phyloP scores from a whole-genome alignment of 2,113 vertebrate genomes.

The Muscicapa adusta region DNA sequence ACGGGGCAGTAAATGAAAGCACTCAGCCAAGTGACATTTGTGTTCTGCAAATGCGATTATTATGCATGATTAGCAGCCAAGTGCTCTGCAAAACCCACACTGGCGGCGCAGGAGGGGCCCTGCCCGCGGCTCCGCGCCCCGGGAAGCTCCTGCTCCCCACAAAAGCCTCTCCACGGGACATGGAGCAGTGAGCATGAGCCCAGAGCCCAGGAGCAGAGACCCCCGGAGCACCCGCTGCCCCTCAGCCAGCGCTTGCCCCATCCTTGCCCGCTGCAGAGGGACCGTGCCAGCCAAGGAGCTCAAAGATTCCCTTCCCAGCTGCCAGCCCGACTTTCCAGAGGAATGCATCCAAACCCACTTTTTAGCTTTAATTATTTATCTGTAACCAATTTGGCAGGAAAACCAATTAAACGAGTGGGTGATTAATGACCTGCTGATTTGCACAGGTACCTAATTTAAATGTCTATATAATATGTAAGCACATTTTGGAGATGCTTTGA shows the following conservation, averaged over 20 bases:
- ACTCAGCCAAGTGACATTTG: conserved; percentile 70
- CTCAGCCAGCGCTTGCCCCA: accelerated
- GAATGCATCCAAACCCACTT: conserved; percentile 61
- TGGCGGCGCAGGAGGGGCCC: not conserved
- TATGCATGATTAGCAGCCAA: conserved; percentile 72
- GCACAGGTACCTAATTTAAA: conserved; percentile 70
- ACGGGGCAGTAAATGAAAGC: conserved; percentile 68
- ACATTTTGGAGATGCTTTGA: conserved; percentile 31
- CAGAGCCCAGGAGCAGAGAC: not conserved
- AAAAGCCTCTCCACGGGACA: not conserved
- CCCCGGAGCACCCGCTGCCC: not conserved
- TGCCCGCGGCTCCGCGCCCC: not conserved
- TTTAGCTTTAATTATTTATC: conserved; percentile 73
- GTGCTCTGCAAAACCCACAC: conserved; percentile 57
- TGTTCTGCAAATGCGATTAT: conserved; percentile 69
- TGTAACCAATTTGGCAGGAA: conserved; percentile 72
- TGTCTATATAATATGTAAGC: conserved; percentile 61
- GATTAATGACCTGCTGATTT: conserved; percentile 67
- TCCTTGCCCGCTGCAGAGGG: not conserved
- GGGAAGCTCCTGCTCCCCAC: not conserved
- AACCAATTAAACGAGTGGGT: conserved; percentile 70
- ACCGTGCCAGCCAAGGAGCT: not conserved
- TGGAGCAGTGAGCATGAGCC: not conserved
- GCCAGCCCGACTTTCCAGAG: conserved; percentile 50
- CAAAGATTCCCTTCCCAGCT: conserved; percentile 23